Evolutionary conservation across 1,140 invertebrate species (phyloP), one percentile per base, ranked within the genome.

Genomic region (Drosophila subpulchrella): DNA sequence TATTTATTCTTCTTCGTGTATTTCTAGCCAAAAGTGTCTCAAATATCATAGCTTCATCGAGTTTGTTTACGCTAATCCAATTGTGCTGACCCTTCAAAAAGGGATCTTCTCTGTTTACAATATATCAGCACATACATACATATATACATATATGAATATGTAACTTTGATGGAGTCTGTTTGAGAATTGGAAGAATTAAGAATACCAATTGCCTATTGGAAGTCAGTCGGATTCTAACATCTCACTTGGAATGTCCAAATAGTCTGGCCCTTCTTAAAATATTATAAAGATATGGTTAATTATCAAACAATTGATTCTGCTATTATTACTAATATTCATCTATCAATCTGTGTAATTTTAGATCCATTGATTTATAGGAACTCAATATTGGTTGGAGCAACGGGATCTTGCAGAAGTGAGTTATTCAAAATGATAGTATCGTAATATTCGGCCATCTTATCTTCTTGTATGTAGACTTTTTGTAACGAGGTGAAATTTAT

Each of bases 61-160:
- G 17, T 42, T 62, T 62, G 54, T 59, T 62, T 61, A 20, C 24
- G 7, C 4, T 11, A 6, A 24, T 42, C 38, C 55, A 59, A 42
- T 32, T 15, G 2, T 6, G 55, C 60, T 60, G 38, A 62, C 60
- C 4, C 27, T 59, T 41, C 13, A 38, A 55, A 55, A 36, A 12
- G 20, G 13, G 0, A 27, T 10, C 27, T 39, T 59, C 55, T 57
- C 11, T 44, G 38, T 54, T 51, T 24, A 36, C 30, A 68, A n/a
- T n/a, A n/a, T n/a, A n/a, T n/a, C n/a, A n/a, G n/a, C n/a, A n/a
- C n/a, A n/a, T n/a, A n/a, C n/a, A n/a, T n/a, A n/a, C n/a, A n/a
- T n/a, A n/a, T n/a, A n/a, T n/a, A n/a, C n/a, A n/a, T n/a, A n/a
- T n/a, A n/a, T n/a, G n/a, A n/a, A n/a, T n/a, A n/a, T n/a, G 38